These are phyloP conservation scores for Grammomys dolichurus DNA, from an alignment of 2,113 vertebrate genomes.

Conservation along the genomic window DNA sequence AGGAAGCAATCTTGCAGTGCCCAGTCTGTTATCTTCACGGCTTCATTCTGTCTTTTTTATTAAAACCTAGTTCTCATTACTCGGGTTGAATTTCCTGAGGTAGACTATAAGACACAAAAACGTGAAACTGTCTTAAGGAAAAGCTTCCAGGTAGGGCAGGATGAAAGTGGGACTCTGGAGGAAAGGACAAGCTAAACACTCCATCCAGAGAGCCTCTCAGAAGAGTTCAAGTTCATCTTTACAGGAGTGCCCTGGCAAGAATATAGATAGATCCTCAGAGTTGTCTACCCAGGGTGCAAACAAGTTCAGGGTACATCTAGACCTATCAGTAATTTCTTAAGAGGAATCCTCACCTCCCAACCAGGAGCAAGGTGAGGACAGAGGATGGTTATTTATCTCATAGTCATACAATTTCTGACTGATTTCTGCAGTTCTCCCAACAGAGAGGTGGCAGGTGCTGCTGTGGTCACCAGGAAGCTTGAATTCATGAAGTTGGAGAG, in stretches of 20 bases:
- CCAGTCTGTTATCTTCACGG: neutral
- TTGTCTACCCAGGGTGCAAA: neutral
- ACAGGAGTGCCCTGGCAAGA: neutral
- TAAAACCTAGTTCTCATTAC: neutral
- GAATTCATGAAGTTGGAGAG: neutral
- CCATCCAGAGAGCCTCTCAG: neutral
- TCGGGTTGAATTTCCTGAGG: neutral
- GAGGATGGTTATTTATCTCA: neutral
- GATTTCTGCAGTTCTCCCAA: neutral
- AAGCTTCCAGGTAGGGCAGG: neutral
- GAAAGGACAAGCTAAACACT: neutral
- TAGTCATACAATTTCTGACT: neutral
- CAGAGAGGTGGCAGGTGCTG: neutral
- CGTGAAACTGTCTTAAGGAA: neutral
- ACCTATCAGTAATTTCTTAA: neutral
- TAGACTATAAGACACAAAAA: neutral
- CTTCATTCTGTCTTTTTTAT: neutral
- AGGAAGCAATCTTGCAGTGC: neutral
- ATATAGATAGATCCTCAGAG: neutral
- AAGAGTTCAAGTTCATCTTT: neutral
- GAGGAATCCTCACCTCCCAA: neutral
- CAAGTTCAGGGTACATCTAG: neutral
- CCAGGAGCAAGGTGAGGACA: neutral
- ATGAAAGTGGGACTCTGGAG: neutral
- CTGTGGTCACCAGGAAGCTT: neutral